Evolutionary conservation across 2,113 vertebrate species (phyloP), one percentile per base, ranked within the genome.

Genomic region (Oostethus manadensis): DNA sequence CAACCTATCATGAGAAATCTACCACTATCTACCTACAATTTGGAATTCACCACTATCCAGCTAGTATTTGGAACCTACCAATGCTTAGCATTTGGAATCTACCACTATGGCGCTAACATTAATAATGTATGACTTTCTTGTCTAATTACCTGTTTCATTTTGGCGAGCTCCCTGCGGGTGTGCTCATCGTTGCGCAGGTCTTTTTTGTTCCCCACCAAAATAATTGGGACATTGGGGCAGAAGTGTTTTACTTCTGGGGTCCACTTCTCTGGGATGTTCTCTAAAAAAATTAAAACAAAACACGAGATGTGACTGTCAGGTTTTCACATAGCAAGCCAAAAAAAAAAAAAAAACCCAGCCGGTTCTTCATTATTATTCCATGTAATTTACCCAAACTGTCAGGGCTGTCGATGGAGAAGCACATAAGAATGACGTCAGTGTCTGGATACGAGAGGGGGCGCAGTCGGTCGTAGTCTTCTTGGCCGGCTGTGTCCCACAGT

Each of bases 221-320:
- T 99, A 70, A 99, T 99, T 80, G 97, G 97, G 86, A 99, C 95
- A 0, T 97, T 98, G 58, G 97, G 97, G 74, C 97, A 99, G 87
- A 99, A 99, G 86, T 99, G 97, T 89, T 98, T 98, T 69, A 98
- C 97, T 84, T 99, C 97, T 0, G 97, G 97, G 73, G 96, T 98
- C 96, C 95, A 98, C 70, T 99, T 99, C 85, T 99, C 97, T 68
- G 97, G 97, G 82, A 99, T 99, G 88, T 99, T 99, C 90, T 99
- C 97, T 99, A 62, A 55, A 75, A 26, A 72, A 21, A 53, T 63
- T 0, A 18, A 18, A 40, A 77, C 17, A 62, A 50, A 26, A 57
- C 2, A 61, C 33, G 8, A 17, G 14, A 26, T 23, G 29, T 38
- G n/a, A 46, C 4, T 11, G 40, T 33, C 29, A 18, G 2, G 18